Evolutionary conservation across 2,113 vertebrate species (phyloP), one percentile per base, ranked within the genome.

Genomic region (Barbus barbus): DNA sequence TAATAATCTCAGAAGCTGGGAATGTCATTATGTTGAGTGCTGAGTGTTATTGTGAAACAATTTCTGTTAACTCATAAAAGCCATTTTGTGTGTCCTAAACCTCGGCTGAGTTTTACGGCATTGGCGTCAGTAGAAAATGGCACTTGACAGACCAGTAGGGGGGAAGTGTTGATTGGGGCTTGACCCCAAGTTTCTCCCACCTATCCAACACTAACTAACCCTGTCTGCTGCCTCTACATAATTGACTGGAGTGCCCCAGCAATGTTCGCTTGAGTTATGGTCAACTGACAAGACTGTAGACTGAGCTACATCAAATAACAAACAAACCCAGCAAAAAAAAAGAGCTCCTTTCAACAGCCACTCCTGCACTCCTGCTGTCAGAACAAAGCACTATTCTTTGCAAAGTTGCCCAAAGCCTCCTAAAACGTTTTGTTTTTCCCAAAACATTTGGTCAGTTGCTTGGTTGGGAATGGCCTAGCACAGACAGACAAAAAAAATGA

Each of bases 321-420:
- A 79, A 79, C 77, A 63, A 79, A 28, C 31, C 51, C 14, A n/a
- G n/a, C 33, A 0, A 3, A 44, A 60, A 75, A 61, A 63, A 44
- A 83, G 58, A 56, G 20, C 71, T 41, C 31, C 60, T 76, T 69
- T 78, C 83, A 91, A 88, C 67, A 83, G 90, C 89, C 87, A 88
- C 89, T 91, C 88, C 71, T 73, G 90, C 90, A 85, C 89, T 91
- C 88, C 71, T 74, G 90, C 90, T 85, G 44, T 77, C 69, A 69
- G 72, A 48, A 83, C 90, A 87, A 90, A 78, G 86, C 88, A 69
- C 90, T 83, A 0, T 16, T 56, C 16, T 90, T 91, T 92, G 93
- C 72, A 44, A 92, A 92, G 91, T 91, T 93, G 91, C 89, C 87
- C 87, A 86, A 44, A 89, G 79, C 81, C 91, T 91, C 36, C 69